phyloP scores from a whole-genome alignment of 2,797 vertebrate genomes.

The Anableps anableps region DNA sequence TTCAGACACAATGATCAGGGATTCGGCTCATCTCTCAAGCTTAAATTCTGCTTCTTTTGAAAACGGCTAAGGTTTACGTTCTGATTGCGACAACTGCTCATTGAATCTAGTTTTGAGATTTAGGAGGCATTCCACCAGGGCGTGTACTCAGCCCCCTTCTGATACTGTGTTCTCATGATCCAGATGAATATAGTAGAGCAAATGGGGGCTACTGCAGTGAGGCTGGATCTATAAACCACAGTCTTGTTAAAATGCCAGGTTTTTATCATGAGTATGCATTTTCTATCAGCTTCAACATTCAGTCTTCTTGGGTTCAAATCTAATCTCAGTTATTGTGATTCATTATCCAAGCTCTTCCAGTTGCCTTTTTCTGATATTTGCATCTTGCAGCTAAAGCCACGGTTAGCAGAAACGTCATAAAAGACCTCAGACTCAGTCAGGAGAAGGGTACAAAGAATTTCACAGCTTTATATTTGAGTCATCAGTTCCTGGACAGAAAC shows the following conservation, averaged over 20 bases:
- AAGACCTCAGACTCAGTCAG: not conserved
- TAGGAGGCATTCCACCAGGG: slow-evolving; percentile 2
- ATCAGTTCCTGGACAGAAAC: not conserved
- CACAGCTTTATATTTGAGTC: not conserved
- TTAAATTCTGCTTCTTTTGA: not conserved
- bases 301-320: not conserved
- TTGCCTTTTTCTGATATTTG: not conserved
- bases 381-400: not conserved
- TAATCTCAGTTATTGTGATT: not conserved
- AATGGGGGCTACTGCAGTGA: not conserved
- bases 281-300: not conserved
- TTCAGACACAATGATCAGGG: not conserved
- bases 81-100: not conserved
- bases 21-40: slow-evolving; percentile 5
- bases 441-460: not conserved
- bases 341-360: not conserved
- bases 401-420: not conserved
- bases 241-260: not conserved
- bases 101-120: not conserved
- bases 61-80: not conserved
- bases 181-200: not conserved
- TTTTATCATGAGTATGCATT: not conserved
- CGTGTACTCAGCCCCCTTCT: not conserved
- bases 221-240: not conserved
- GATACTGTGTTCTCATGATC: not conserved